Conservation (phyloP, 2,113 vertebrate genomes). For the Chaetops frenatus region DNA sequence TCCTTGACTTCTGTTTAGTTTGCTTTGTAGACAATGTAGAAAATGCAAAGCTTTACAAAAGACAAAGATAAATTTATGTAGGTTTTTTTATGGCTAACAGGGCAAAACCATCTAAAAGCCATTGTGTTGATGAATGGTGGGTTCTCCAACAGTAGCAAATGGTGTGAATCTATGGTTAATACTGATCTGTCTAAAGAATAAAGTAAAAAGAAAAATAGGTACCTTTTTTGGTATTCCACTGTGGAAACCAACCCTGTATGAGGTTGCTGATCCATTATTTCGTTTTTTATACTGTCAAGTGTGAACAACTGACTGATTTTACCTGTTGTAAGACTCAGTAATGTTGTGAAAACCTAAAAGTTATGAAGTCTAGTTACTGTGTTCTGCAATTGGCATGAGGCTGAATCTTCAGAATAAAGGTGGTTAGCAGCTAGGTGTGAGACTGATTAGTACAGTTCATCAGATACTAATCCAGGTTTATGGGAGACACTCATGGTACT, state of each 20-base stretch:
- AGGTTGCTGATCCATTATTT: not conserved
- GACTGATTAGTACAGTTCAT: not conserved
- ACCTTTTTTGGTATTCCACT: not conserved
- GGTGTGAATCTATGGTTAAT: not conserved
- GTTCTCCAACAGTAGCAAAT: not conserved
- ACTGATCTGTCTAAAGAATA: not conserved
- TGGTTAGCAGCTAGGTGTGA: not conserved
- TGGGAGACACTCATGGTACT: not conserved
- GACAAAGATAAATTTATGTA: not conserved
- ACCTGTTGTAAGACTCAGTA: not conserved
- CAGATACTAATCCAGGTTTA: not conserved
- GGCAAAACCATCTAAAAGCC: not conserved
- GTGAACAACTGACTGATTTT: not conserved
- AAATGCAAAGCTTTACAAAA: not conserved
- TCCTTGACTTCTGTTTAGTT: not conserved
- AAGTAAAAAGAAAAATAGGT: not conserved
- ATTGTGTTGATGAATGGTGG: not conserved
- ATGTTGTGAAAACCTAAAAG: not conserved
- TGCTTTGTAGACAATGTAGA: not conserved
- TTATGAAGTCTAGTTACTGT: not conserved
- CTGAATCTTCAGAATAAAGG: not conserved
- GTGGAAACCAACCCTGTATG: not conserved
- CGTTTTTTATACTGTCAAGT: not conserved
- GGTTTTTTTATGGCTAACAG: not conserved
- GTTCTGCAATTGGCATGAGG: not conserved